Percentiles rank a stretch among this genome's conserved stretches.
phyloP scores from a whole-genome alignment of 2,797 vertebrate species.

The Cygnus olor region DNA sequence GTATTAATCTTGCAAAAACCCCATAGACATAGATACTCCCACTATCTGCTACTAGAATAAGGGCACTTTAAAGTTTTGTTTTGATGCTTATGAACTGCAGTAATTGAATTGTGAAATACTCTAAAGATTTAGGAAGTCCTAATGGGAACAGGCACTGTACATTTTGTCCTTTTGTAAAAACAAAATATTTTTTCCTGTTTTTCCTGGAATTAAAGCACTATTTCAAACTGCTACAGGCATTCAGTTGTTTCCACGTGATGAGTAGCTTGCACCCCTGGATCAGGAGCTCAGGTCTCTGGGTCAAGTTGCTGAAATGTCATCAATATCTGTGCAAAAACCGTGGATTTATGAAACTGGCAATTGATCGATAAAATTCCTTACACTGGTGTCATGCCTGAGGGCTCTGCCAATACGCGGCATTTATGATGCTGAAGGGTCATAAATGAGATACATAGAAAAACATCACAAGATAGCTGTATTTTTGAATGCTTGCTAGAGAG shows the following conservation, averaged over 20 bases:
- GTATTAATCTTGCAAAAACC: background rate
- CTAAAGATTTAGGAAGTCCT: constrained; percentile 2
- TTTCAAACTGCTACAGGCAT: background rate
- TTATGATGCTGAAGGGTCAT: background rate
- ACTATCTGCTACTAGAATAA: background rate
- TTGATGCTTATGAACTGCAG: background rate
- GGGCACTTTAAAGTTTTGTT: background rate
- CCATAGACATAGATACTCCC: background rate
- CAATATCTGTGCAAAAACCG: background rate
- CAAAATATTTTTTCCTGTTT: background rate
- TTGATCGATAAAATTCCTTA: background rate
- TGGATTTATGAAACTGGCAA: background rate
- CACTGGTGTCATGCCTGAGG: background rate
- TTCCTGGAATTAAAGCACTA: constrained; percentile 10
- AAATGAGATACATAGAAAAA: too few species aligned
- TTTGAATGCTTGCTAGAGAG: background rate
- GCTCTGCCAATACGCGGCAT: background rate
- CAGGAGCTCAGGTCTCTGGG: background rate
- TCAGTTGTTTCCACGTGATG: background rate
- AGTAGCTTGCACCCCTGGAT: background rate
- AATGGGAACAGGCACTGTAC: background rate
- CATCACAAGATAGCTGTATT: background rate
- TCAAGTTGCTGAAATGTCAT: background rate
- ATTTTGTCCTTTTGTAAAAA: background rate
- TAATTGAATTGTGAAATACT: constrained; percentile 20